Conservation (phyloP, 53 echinoderm and acorn worm genomes). For the Hippasteria phrygiana region DNA sequence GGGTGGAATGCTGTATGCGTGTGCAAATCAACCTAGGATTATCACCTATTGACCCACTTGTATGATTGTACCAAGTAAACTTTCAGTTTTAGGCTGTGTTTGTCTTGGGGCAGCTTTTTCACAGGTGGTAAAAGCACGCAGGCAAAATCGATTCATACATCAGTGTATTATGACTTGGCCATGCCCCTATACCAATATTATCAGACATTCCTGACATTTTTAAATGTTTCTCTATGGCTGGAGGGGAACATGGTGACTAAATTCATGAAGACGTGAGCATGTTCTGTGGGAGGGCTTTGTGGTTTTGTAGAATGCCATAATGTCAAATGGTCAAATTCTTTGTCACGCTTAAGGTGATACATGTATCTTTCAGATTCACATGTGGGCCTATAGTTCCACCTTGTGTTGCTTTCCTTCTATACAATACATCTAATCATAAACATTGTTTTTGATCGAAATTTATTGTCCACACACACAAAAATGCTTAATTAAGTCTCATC, state of each 20-base stretch:
- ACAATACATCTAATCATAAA: too few species aligned
- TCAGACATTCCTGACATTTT: not conserved
- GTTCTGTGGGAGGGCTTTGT: not conserved
- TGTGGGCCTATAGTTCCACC: not conserved
- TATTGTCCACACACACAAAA: too few species aligned
- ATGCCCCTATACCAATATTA: not conserved
- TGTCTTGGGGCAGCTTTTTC: constrained; percentile 22
- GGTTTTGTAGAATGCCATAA: not conserved
- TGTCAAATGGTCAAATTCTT: not conserved
- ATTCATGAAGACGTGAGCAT: not conserved
- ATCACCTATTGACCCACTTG: constrained; percentile 57
- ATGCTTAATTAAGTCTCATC: too few species aligned
- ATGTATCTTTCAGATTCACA: too few species aligned
- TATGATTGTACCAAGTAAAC: constrained; percentile 23
- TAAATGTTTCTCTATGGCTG: not conserved
- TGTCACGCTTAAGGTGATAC: not conserved
- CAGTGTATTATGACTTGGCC: too few species aligned
- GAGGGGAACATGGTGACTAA: not conserved
- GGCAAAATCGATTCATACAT: too few species aligned
- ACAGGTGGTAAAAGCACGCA: too few species aligned
- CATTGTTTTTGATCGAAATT: too few species aligned
- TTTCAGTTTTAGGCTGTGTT: constrained; percentile 28
- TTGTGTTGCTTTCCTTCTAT: too few species aligned
- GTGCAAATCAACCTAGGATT: constrained; percentile 16
- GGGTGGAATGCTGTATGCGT: constrained; percentile 35